These are phyloP conservation scores for Harpagoxenus sublaevis DNA, from an alignment of 2,888 invertebrate species.

Conservation along the genomic window DNA sequence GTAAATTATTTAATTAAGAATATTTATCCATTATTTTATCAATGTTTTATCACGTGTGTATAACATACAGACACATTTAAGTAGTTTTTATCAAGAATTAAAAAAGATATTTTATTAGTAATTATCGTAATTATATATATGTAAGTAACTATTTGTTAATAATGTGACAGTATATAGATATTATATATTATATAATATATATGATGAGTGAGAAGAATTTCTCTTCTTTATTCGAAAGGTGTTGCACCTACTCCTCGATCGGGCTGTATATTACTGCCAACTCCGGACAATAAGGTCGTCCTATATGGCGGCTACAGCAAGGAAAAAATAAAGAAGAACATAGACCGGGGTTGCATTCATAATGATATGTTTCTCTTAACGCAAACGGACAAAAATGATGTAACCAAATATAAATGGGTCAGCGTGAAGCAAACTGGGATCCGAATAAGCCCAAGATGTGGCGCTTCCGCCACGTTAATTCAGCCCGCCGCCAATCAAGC, in stretches of 20 bases:
- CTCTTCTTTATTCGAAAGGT: constrained; percentile 84
- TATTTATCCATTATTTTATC: background rate
- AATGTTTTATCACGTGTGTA: background rate
- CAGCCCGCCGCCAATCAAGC: constrained; percentile 88
- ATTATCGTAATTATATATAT: too few species aligned
- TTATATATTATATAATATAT: too few species aligned
- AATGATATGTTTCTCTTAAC: constrained; percentile 90
- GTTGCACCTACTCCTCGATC: constrained; percentile 92
- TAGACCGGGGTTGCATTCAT: constrained; percentile 91
- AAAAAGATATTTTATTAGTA: too few species aligned
- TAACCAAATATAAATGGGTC: constrained; percentile 91
- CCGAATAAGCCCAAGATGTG: constrained; percentile 89
- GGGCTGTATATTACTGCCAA: constrained; percentile 92
- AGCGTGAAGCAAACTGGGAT: constrained; percentile 90
- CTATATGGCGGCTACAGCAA: constrained; percentile 94
- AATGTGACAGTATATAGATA: background rate
- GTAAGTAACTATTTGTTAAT: background rate
- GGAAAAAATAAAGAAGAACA: constrained; percentile 91
- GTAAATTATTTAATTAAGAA: background rate
- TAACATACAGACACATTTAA: too few species aligned
- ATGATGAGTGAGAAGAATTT: constrained; percentile 10
- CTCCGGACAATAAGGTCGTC: constrained; percentile 89
- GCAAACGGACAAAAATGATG: constrained; percentile 89
- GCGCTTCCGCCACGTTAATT: constrained; percentile 90
- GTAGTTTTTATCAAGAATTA: too few species aligned